Conservation (phyloP, 2,888 invertebrate genomes). For the Drosophila gaucha region DNA sequence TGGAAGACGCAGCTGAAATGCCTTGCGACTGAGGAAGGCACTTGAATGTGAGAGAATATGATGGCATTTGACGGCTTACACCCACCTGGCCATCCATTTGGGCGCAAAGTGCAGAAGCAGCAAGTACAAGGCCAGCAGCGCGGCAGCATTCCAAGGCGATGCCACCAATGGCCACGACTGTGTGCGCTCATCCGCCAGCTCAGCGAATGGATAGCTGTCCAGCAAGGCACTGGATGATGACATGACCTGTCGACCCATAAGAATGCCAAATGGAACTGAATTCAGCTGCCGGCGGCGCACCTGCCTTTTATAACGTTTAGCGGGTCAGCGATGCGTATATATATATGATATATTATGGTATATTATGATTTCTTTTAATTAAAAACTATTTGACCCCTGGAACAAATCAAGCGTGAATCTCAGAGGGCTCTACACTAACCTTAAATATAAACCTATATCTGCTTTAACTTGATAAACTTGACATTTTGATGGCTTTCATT, state of each 20-base stretch:
- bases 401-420: constrained; percentile 32
- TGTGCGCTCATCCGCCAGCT: constrained; percentile 88
- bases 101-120: constrained; percentile 93
- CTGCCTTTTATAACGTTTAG: constrained; percentile 34
- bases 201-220: constrained; percentile 52
- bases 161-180: constrained; percentile 94
- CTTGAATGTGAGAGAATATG: constrained; percentile 14
- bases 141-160: constrained; percentile 90
- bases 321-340: constrained; percentile 40
- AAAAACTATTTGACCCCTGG: constrained; percentile 39
- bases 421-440: neutral
- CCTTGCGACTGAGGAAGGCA: constrained; percentile 85
- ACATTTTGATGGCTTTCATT: constrained; percentile 1
- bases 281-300: constrained; percentile 1
- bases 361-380: constrained; percentile 30
- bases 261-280: constrained; percentile 19
- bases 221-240: constrained; percentile 34
- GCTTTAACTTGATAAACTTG: constrained; percentile 1
- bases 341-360: neutral
- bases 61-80: constrained; percentile 14
- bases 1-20: constrained; percentile 90
- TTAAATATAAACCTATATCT: neutral
- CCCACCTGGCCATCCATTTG: constrained; percentile 89
- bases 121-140: constrained; percentile 90
- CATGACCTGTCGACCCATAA: constrained; percentile 21